Base-by-base conservation (phyloP, 2,113 vertebrate genomes). In the Eolophus roseicapilla region DNA sequence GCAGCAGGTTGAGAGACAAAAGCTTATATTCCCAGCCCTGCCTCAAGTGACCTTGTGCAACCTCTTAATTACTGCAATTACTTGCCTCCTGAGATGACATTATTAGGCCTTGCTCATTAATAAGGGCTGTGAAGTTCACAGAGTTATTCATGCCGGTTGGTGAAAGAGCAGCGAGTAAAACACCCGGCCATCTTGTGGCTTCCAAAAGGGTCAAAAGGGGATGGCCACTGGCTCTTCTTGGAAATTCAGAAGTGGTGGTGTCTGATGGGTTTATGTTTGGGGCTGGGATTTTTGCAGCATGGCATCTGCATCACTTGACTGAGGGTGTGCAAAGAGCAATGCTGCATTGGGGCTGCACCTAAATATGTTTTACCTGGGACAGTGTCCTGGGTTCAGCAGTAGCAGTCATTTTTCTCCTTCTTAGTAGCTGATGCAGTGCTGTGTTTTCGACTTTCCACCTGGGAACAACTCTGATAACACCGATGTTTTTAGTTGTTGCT, bases 11-110 rank as follows among this genome's bases (percentile, higher is more conserved):
- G 87, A 85, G 92, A 96, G 92, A 96, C 93, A 97, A 97, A 95
- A 91, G 95, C 94, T 83, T 88, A 85, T 96, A 95, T 96, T 94
- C 95, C 94, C 94, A 96, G 96, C 93, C 94, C 94, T 93, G 93
- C 94, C 94, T 95, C 90, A 7, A 94, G 90, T 97, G 96, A 97
- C 96, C 96, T 96, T 92, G 96, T 90, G 94, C 94, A 97, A 97
- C 96, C 95, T 95, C 96, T 97, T 97, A 97, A 96, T 97, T 97
- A 97, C 94, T 96, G 92, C 95, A 97, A 97, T 97, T 94, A 97
- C 96, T 95, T 96, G 95, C 96, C 96, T 96, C 95, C 95, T 95
- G 95, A 97, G 93, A 96, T 97, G 93, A 94, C 91, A 97, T 96
- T 97, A 97, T 95, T 96, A 96, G 93, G 92, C 95, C 8, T 27